A percentile compares a stretch with the other conserved stretches of the same genome.
Evolutionary conservation across 1,140 invertebrate genomes (phyloP).

Genomic region (Scaptomyza hsui): DNA sequence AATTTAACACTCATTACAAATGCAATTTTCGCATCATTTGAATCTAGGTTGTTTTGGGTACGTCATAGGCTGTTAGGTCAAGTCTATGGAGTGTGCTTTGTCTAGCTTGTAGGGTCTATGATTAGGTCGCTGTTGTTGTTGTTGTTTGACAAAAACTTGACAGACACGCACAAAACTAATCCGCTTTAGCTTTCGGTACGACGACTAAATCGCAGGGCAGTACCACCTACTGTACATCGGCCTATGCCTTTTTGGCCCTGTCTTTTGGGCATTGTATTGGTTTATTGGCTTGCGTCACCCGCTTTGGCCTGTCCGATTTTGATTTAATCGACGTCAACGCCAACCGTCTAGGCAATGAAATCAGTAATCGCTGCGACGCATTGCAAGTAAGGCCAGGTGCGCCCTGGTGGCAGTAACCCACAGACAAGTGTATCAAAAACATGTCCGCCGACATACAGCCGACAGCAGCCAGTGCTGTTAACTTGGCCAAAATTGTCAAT

Average conservation of each 20-base stretch:
- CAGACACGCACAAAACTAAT: constrained; percentile 77
- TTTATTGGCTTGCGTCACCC: constrained; percentile 15
- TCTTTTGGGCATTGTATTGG: background rate
- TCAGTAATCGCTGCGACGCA: constrained; percentile 62
- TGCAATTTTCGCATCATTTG: no score
- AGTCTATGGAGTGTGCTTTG: background rate
- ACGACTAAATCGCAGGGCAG: constrained; percentile 59
- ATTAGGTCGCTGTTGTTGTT: background rate
- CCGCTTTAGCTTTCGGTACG: constrained; percentile 64
- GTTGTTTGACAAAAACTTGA: constrained; percentile 51
- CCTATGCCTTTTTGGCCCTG: background rate
- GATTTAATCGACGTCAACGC: constrained; percentile 68
- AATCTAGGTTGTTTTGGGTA: no score
- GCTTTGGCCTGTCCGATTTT: constrained; percentile 56
- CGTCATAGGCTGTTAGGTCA: no score
- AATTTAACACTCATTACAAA: no score
- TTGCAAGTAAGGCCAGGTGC: constrained; percentile 20
- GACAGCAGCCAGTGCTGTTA: constrained; percentile 31
- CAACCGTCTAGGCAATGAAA: constrained; percentile 46
- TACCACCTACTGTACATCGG: background rate
- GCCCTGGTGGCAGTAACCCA: background rate
- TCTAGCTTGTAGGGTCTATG: background rate
- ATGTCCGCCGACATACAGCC: constrained; percentile 6
- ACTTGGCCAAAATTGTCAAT: constrained; percentile 75
- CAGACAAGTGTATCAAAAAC: background rate